Evolutionary conservation across 2,888 invertebrate species (phyloP), one percentile per base, ranked within the genome.

Genomic region (Hydroisotoma schaefferi): DNA sequence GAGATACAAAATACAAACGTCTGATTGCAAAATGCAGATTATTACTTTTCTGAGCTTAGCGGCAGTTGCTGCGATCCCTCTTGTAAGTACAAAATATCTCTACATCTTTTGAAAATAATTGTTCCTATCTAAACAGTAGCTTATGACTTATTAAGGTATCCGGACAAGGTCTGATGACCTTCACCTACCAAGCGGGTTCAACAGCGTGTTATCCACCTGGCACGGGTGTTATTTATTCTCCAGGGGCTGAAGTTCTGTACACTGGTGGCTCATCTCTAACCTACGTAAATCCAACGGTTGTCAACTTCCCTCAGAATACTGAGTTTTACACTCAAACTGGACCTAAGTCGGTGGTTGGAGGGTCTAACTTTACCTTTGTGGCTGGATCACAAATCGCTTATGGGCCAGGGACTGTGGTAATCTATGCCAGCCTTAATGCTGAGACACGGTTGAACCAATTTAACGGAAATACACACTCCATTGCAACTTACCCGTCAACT

Each of bases 391-490:
- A 54, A 26, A 43, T 54, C 23, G 18, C 54, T 8, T 54, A 25
- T 23, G 38, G 25, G 2, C 54, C 54, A 25, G 54, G 43, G 3
- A 27, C 54, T 6, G 5, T 22, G 2, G 44, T 54, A 18, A 38
- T 23, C 15, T 54, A 43, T 18, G n/a, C 15, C 18, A 40, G 5
- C 37, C 22, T 28, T 20, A 3, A 25, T 54, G 37, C 25, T 3
- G 57, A 57, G 29, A 28, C 29, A 6, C 37, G 27, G 2, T 57
- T 43, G 26, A 25, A 22, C 5, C 40, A 51, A 33, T 57, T 57
- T 44, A 57, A 57, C 23, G 43, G 43, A 20, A 57, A 57, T 20
- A 52, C 57, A 10, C 57, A 57, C 28, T 23, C 52, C 15, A 52
- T 57, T 12, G 57, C 29, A 5, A n/a, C 23, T 12, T 57, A 57